phyloP scores from a whole-genome alignment of 2,113 vertebrate genomes.

The Pycnonotus jocosus region DNA sequence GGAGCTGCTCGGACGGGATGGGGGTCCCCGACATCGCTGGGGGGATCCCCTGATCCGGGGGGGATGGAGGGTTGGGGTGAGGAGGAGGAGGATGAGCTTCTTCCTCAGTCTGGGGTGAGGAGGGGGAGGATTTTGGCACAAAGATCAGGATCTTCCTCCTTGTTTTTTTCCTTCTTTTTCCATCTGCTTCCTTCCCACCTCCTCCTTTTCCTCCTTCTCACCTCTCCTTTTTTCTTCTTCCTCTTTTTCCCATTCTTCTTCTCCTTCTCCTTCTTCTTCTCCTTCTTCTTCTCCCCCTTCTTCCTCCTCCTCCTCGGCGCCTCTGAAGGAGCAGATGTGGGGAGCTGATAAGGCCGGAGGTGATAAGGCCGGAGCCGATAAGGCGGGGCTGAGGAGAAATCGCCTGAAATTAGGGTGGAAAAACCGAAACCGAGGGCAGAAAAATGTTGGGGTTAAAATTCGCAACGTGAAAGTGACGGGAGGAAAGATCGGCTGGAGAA shows the following conservation, averaged over 20 bases:
- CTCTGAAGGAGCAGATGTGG: not conserved
- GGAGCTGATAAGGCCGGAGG: not conserved
- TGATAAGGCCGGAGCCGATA: not conserved
- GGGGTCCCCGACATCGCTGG: too few species aligned
- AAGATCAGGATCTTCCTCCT: too few species aligned
- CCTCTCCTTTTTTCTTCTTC: not conserved
- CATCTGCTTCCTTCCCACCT: not conserved
- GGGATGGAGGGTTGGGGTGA: not conserved
- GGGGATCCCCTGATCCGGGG: too few species aligned
- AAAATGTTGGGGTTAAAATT: too few species aligned
- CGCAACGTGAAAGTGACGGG: too few species aligned
- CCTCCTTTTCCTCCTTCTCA: too few species aligned
- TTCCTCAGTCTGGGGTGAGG: not conserved
- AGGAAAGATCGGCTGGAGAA: too few species aligned
- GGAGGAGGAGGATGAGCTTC: too few species aligned
- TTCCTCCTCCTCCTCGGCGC: not conserved
- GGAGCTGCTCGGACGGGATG: not conserved
- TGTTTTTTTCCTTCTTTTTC: too few species aligned
- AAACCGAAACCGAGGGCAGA: not conserved
- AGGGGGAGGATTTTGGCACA: too few species aligned
- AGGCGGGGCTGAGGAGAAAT: not conserved
- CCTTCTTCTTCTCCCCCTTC: rapidly evolving
- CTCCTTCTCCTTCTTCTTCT: too few species aligned
- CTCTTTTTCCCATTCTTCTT: not conserved
- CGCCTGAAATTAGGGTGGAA: not conserved